Base-by-base conservation (phyloP, 2,113 vertebrate genomes). In the Eretmochelys imbricata region DNA sequence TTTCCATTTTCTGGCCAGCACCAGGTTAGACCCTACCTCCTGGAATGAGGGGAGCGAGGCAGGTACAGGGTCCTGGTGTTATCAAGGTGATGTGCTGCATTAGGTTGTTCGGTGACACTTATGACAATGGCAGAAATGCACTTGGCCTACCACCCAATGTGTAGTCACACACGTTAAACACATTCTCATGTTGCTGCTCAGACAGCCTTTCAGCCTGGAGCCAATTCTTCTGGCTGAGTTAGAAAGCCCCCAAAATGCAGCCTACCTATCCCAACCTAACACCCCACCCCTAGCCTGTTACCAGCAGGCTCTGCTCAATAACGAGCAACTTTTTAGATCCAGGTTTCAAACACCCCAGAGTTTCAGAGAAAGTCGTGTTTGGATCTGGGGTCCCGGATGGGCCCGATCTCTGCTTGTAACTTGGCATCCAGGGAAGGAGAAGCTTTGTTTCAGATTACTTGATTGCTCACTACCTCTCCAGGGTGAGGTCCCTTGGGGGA, bases 51-150 rank as follows among this genome's bases (percentile, higher is more conserved):
- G 75, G 12, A 27, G 48, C 0, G 0, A 59, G 9, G 1, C 1
- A 1, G n/a, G 24, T 22, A 14, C 27, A 50, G 55, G 12, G 5
- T 57, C n/a, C 38, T 80, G 0, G 0, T 10, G 25, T 11, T 75
- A 25, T 29, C 42, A 20, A 2, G 0, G 1, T 20, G 16, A 0
- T 1, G 27, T 31, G 16, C 9, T 0, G 0, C 4, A 19, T 42
- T 38, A 0, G 0, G 10, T 14, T 75, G 31, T 83, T 53, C 5
- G 27, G 75, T 48, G 24, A 46, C 46, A 29, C 25, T 46, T 76
- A 7, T 48, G 75, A 46, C 75, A 78, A 78, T 27, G 42, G 42
- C 75, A 46, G 25, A 78, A 78, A 78, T 42, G 38, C 38, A 42
- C 10, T 25, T 31, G 22, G 31, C 31, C 16, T 38, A 35, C 17